These are phyloP conservation scores for Amblyornis subalaris DNA, from an alignment of 2,113 vertebrate species.

Conservation along the genomic window DNA sequence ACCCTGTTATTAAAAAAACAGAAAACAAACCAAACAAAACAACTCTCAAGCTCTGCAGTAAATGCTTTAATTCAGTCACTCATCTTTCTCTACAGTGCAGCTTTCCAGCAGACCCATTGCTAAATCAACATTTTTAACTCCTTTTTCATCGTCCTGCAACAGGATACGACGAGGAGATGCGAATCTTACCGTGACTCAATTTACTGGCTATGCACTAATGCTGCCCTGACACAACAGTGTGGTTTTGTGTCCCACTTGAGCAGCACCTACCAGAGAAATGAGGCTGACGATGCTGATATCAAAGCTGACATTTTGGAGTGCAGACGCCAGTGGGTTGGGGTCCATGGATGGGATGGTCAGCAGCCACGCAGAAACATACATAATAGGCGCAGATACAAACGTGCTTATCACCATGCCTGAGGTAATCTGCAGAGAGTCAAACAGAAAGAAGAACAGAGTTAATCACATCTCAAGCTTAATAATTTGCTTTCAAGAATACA, in stretches of 20 bases:
- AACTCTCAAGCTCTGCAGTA: background rate
- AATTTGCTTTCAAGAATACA: background rate
- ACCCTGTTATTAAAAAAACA: background rate
- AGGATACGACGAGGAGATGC: background rate
- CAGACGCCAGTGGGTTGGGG: conserved; percentile 78
- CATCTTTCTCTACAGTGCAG: background rate
- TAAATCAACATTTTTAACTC: background rate
- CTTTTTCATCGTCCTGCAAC: background rate
- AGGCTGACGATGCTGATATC: conserved; percentile 92
- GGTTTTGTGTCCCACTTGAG: background rate
- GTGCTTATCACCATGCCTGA: conserved; percentile 97
- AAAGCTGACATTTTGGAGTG: conserved; percentile 89
- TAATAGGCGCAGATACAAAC: conserved; percentile 94
- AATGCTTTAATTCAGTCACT: background rate
- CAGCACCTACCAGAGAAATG: conserved; percentile 85
- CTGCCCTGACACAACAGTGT: background rate
- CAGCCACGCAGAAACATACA: conserved; percentile 95
- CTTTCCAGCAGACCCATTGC: background rate
- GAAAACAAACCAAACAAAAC: background rate
- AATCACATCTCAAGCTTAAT: background rate
- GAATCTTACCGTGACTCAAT: fast-evolving
- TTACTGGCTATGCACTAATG: background rate
- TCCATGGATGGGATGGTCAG: conserved; percentile 89
- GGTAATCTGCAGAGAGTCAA: conserved; percentile 78
- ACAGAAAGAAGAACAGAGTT: background rate